These are phyloP conservation scores for Typhlomys cinereus DNA, from an alignment of 2,113 vertebrate species.

Conservation along the genomic window DNA sequence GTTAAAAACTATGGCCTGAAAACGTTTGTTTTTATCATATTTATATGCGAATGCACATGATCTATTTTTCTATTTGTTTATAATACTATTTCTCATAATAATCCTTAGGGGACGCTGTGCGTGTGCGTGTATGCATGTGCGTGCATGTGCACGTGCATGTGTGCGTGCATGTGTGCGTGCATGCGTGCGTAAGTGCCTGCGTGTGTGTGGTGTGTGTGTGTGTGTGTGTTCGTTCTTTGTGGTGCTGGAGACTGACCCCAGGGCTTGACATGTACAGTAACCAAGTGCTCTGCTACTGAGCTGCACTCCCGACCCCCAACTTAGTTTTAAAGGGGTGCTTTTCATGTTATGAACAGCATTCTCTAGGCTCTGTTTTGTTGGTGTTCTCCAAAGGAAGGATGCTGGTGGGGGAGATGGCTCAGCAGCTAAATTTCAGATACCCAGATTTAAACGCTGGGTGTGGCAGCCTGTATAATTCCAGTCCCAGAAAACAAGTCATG, in stretches of 20 bases:
- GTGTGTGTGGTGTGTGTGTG: background rate
- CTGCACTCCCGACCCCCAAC: too few relatives aligned
- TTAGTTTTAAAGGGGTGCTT: constrained; percentile 29
- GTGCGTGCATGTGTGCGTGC: background rate
- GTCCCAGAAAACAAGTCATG: too few relatives aligned
- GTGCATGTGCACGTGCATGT: too few relatives aligned
- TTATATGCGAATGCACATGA: constrained; percentile 14
- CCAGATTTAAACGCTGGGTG: too few relatives aligned
- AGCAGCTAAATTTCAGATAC: too few relatives aligned
- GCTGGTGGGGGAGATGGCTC: too few relatives aligned
- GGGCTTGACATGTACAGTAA: background rate
- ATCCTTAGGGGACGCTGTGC: too few relatives aligned
- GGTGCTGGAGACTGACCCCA: background rate
- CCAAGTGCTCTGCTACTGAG: background rate
- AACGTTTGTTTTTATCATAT: constrained; percentile 41
- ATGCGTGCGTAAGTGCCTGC: too few relatives aligned
- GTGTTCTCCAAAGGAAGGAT: constrained; percentile 47
- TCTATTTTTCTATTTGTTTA: constrained; percentile 23
- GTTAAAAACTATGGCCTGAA: constrained; percentile 32
- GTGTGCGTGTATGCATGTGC: too few relatives aligned
- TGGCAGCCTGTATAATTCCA: too few relatives aligned
- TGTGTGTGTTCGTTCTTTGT: too few relatives aligned
- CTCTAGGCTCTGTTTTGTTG: constrained; percentile 49
- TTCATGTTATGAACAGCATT: background rate
- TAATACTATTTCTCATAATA: background rate